These are phyloP conservation scores for Macaria liturata DNA, from an alignment of 2,888 invertebrate genomes.

Conservation along the genomic window DNA sequence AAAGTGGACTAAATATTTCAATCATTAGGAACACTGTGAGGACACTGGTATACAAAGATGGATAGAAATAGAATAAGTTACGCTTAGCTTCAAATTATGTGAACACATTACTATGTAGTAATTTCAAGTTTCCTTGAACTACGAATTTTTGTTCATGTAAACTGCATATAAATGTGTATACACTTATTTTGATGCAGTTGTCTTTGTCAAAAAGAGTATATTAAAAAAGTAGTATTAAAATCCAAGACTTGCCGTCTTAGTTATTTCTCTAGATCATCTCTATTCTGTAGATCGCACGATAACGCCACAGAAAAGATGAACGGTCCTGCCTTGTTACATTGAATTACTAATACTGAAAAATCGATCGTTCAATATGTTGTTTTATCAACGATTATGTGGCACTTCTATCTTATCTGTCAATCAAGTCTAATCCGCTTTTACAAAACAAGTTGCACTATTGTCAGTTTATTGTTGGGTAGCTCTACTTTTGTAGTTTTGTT, in stretches of 20 bases:
- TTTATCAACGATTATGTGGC: constrained; percentile 24
- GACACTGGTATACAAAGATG: too few species aligned
- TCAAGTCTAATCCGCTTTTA: constrained; percentile 19
- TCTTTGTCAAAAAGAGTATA: too few species aligned
- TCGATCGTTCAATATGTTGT: constrained; percentile 30
- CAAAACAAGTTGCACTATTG: constrained; percentile 16
- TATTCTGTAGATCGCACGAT: constrained; percentile 57
- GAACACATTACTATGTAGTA: too few species aligned
- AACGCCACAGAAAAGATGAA: constrained; percentile 47
- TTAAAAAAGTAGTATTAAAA: background rate
- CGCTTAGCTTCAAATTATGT: too few species aligned
- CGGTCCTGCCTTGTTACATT: constrained; percentile 46
- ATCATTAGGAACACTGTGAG: too few species aligned
- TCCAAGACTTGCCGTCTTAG: constrained; percentile 2
- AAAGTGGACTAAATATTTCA: too few species aligned
- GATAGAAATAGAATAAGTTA: too few species aligned
- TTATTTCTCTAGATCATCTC: constrained; percentile 20
- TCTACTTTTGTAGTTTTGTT: constrained; percentile 10
- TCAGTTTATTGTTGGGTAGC: constrained; percentile 13
- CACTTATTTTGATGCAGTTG: too few species aligned
- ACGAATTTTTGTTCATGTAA: too few species aligned
- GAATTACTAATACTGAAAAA: constrained; percentile 59
- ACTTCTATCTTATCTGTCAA: constrained; percentile 22
- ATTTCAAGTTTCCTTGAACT: too few species aligned
- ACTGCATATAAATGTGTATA: too few species aligned